Evolutionary conservation across 2,797 vertebrate genomes (phyloP).

Genomic region (Hybognathus amarus): DNA sequence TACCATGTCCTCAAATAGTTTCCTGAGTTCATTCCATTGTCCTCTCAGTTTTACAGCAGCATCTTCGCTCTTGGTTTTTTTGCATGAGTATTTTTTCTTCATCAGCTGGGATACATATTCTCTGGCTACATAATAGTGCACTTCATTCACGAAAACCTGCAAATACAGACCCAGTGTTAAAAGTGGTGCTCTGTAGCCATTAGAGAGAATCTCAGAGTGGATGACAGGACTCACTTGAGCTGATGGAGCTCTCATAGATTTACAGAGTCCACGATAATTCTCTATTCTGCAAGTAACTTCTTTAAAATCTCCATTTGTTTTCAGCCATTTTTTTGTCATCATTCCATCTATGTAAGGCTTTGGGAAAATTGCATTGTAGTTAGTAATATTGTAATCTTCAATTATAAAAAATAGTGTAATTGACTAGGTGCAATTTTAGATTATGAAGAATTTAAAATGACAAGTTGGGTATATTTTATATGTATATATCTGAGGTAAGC

Average conservation of each 20-base stretch:
- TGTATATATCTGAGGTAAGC: not conserved
- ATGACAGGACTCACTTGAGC: constrained; percentile 50
- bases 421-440: not conserved
- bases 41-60: constrained; percentile 71
- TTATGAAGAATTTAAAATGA: not conserved
- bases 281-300: constrained; percentile 48
- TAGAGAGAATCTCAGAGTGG: not conserved
- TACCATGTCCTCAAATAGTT: constrained; percentile 73
- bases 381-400: not conserved
- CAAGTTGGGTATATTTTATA: not conserved
- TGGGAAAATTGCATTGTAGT: not conserved
- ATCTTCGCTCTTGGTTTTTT: constrained; percentile 52
- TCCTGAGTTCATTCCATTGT: constrained; percentile 69
- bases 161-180: not conserved
- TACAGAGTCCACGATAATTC: constrained; percentile 26
- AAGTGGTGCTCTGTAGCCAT: not conserved
- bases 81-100: constrained; percentile 67
- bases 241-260: constrained; percentile 47
- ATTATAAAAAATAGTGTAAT: not conserved
- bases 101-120: constrained; percentile 76
- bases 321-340: constrained; percentile 59
- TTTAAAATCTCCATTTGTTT: constrained; percentile 51
- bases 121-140: constrained; percentile 72
- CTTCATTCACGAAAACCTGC: constrained; percentile 72
- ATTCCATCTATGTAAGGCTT: constrained; percentile 43